These are phyloP conservation scores for Ctenopoma kingsleyae DNA, from an alignment of 2,797 vertebrate genomes.

Conservation along the genomic window DNA sequence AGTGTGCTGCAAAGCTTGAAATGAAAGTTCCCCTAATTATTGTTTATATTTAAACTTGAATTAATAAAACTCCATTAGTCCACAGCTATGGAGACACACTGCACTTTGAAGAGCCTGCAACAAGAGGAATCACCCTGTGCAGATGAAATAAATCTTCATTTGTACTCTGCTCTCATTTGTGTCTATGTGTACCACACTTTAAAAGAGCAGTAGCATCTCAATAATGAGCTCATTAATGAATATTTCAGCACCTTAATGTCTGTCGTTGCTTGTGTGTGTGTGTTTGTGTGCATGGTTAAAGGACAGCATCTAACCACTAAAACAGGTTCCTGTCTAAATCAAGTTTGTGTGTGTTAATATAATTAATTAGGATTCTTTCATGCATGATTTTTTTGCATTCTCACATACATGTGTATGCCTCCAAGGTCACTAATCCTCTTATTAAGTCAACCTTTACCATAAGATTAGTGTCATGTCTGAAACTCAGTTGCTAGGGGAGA, in stretches of 20 bases:
- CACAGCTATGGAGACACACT: neutral
- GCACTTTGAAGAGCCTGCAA: slow-evolving; percentile 1
- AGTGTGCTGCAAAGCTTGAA: slow-evolving; percentile 16
- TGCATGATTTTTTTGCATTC: neutral
- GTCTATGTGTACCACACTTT: slow-evolving; percentile 9
- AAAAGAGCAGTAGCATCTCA: slow-evolving; percentile 13
- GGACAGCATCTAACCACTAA: neutral
- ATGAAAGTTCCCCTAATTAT: slow-evolving; percentile 41
- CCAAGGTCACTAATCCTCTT: slow-evolving; percentile 41
- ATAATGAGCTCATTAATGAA: slow-evolving; percentile 61
- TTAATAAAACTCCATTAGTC: slow-evolving; percentile 31
- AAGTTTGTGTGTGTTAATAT: neutral
- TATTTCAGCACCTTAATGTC: slow-evolving; percentile 36
- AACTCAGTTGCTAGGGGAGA: slow-evolving; percentile 34
- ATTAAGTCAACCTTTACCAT: slow-evolving; percentile 47
- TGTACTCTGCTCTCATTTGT: slow-evolving; percentile 23
- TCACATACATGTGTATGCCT: neutral
- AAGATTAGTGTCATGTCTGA: slow-evolving; percentile 38
- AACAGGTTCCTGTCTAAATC: neutral
- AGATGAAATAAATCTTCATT: slow-evolving; percentile 27
- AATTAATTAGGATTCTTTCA: neutral
- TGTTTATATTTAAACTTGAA: slow-evolving; percentile 65
- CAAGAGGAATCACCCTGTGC: neutral
- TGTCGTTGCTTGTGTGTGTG: slow-evolving; percentile 1
- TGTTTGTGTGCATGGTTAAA: neutral